Evolutionary conservation across 2,113 vertebrate genomes (phyloP).

Genomic region (Neodontobutis hainanensis): DNA sequence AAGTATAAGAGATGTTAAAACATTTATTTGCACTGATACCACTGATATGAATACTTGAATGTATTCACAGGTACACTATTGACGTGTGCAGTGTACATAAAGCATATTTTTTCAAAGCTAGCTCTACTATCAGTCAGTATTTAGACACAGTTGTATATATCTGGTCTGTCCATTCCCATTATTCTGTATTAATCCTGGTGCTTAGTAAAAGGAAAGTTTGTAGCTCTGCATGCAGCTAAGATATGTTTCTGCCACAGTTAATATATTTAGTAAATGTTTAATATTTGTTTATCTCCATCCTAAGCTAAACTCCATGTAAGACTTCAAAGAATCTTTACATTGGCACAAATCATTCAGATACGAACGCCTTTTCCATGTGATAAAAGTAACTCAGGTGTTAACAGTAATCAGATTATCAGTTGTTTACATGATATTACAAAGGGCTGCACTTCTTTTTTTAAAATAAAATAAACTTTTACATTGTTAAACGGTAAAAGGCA

Average conservation of each 20-base stretch:
- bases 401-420: background rate
- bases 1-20: conserved; percentile 40
- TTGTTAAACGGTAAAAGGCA: background rate
- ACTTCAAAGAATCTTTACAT: conserved; percentile 2
- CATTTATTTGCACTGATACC: conserved; percentile 72
- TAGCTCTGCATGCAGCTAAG: conserved; percentile 56
- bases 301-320: conserved; percentile 21
- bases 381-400: conserved; percentile 5
- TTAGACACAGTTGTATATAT: conserved; percentile 19
- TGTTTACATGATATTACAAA: background rate
- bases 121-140: conserved; percentile 46
- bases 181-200: conserved; percentile 27
- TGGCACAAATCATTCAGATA: conserved; percentile 22
- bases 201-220: conserved; percentile 43
- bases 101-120: conserved; percentile 62
- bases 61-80: conserved; percentile 53
- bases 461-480: background rate
- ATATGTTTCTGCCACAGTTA: conserved; percentile 37
- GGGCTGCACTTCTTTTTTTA: background rate
- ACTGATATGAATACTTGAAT: conserved; percentile 54
- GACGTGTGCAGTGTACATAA: conserved; percentile 54
- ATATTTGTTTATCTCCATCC: conserved; percentile 22
- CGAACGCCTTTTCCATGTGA: background rate
- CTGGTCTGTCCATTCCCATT: conserved; percentile 31
- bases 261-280: conserved; percentile 38